Evolutionary conservation across 2,888 invertebrate species (phyloP), one percentile per base, ranked within the genome.

Genomic region (Standfussiana lucernea): DNA sequence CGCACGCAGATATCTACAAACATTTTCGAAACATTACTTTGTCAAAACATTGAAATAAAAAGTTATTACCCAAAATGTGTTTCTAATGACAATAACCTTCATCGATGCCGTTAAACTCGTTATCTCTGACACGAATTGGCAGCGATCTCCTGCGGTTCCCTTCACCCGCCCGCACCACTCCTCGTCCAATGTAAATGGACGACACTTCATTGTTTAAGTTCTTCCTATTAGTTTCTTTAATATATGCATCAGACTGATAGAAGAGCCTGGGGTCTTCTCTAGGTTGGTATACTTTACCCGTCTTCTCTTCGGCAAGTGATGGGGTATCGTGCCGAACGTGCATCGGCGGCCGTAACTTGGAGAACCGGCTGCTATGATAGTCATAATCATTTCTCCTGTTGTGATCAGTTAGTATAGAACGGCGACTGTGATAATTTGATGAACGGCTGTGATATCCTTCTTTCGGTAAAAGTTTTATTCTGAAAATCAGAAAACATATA

Each of bases 221-320:
- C 86, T 94, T 91, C 90, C 89, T 85, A 92, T 89, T 88, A 94
- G 89, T 86, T 92, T 96, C 93, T 92, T 95, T 90, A 94, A 93
- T 90, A 92, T 96, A 96, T 83, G 94, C 87, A 90, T 94, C 94
- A 94, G 96, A 96, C 82, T 94, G 95, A 88, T 96, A 96, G 92
- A 93, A 96, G 82, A 95, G 90, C 56, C 94, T 92, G 8, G 96
- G 96, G 91, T 96, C 95, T 93, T 96, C 95, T 88, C 93, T 91
- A 74, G 96, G 95, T 80, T 94, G 90, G 91, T 95, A 91, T 82
- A 94, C 82, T 90, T 94, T 92, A 90, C 92, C 75, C 80, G 92
- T 69, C 89, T 93, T 89, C 86, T 87, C 79, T 85, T 90, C 61
- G 92, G 93, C 37, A 88, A 89, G 65, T 92, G 91, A 68, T 87